Evolutionary conservation across 2,113 vertebrate species (phyloP).

Genomic region (Megalops atlanticus): DNA sequence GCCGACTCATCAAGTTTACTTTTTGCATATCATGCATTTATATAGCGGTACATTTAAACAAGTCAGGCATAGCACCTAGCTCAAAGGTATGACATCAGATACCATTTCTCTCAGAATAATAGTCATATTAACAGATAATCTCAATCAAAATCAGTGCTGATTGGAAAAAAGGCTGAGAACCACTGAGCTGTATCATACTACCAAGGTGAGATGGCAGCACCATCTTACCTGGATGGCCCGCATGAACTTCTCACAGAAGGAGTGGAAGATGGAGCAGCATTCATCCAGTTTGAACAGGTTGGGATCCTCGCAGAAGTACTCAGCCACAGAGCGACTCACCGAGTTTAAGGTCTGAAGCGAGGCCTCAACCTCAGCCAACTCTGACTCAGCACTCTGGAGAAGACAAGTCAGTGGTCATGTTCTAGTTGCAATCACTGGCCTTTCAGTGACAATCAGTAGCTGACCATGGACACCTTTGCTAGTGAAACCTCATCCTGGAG

Average conservation of each 20-base stretch:
- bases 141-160: too few relatives aligned
- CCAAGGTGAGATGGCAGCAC: background rate
- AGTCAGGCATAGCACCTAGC: too few relatives aligned
- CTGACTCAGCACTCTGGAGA: slow-evolving; percentile 60
- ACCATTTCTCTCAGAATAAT: too few relatives aligned
- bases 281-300: slow-evolving; percentile 69
- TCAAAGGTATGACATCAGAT: too few relatives aligned
- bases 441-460: too few relatives aligned
- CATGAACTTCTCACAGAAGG: slow-evolving; percentile 69
- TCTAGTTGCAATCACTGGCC: too few relatives aligned
- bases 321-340: slow-evolving; percentile 62
- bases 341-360: slow-evolving; percentile 56
- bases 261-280: slow-evolving; percentile 70
- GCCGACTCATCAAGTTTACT: too few relatives aligned
- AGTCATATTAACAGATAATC: too few relatives aligned
- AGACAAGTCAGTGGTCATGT: background rate
- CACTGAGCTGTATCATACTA: background rate
- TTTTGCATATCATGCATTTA: too few relatives aligned
- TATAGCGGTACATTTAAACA: too few relatives aligned
- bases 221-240: slow-evolving; percentile 68
- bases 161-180: too few relatives aligned
- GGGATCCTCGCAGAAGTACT: slow-evolving; percentile 75
- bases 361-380: slow-evolving; percentile 51
- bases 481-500: background rate
- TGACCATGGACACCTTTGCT: background rate